Conservation (phyloP, 2,113 vertebrate species). For the Oenanthe melanoleuca region DNA sequence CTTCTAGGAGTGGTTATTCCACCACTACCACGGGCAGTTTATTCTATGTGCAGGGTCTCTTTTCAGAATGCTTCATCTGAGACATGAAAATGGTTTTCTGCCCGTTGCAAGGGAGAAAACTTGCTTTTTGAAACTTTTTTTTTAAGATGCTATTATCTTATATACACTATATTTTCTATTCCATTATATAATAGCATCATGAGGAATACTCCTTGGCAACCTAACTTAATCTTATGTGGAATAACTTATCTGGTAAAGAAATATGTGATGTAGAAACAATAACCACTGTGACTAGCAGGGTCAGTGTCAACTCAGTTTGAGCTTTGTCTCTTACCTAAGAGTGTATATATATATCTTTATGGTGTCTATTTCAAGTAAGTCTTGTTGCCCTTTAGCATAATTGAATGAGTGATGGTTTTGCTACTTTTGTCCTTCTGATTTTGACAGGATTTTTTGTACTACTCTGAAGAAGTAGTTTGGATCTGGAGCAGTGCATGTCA, state of each 20-base stretch:
- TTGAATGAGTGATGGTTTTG: background rate
- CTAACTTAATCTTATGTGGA: background rate
- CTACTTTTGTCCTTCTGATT: background rate
- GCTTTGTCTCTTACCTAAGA: background rate
- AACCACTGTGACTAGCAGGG: background rate
- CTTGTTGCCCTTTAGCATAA: background rate
- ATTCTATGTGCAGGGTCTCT: background rate
- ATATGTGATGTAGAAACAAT: background rate
- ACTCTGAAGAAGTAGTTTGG: background rate
- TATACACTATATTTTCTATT: background rate
- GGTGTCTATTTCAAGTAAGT: background rate
- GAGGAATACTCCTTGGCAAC: background rate
- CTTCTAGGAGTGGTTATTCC: background rate
- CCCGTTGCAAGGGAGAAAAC: background rate
- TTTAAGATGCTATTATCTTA: background rate
- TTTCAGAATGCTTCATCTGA: background rate
- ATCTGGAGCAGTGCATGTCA: rapidly evolving
- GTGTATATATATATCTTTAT: background rate
- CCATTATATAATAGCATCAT: background rate
- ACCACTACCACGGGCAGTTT: background rate
- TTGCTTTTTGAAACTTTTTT: background rate
- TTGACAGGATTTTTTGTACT: background rate
- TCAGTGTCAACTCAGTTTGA: background rate
- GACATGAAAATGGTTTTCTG: background rate
- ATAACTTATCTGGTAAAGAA: background rate